Evolutionary conservation across 2,888 invertebrate genomes (phyloP).

Genomic region (Thereva unica): DNA sequence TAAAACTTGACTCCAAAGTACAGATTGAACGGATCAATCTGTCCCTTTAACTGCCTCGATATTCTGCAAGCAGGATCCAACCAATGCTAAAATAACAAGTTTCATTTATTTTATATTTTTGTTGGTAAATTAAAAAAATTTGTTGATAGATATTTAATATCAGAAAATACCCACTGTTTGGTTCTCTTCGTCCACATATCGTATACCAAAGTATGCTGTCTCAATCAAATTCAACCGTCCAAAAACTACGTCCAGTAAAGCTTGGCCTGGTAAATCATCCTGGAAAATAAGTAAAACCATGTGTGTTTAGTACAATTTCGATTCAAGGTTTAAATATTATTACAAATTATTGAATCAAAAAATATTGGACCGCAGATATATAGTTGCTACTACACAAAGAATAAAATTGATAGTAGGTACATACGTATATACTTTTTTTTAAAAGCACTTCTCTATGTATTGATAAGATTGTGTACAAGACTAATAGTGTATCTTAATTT

Average conservation of each 20-base stretch:
- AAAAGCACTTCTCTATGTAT: too few relatives aligned
- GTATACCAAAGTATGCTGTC: conserved; percentile 94
- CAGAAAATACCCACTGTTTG: conserved; percentile 77
- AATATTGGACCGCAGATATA: too few relatives aligned
- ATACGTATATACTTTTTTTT: too few relatives aligned
- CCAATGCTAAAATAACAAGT: conserved; percentile 76
- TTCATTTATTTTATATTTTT: background rate
- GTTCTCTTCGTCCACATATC: conserved; percentile 89
- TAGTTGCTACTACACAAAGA: too few relatives aligned
- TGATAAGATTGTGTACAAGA: too few relatives aligned
- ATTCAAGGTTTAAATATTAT: background rate
- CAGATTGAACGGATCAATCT: conserved; percentile 75
- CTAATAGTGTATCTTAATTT: too few relatives aligned
- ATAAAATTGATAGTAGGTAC: too few relatives aligned
- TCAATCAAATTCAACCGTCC: conserved; percentile 91
- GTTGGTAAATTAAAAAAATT: background rate
- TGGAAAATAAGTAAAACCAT: conserved; percentile 61
- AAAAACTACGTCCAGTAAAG: conserved; percentile 88
- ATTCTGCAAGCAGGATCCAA: conserved; percentile 88
- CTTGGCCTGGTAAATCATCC: conserved; percentile 89
- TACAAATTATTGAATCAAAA: background rate
- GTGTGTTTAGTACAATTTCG: conserved; percentile 8
- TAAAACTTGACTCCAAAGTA: conserved; percentile 98
- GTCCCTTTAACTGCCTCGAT: conserved; percentile 81
- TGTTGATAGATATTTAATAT: conserved; percentile 19